Evolutionary conservation across 1,140 invertebrate species (phyloP), one percentile per base, ranked within the genome.

Genomic region (Mamestra configurata): DNA sequence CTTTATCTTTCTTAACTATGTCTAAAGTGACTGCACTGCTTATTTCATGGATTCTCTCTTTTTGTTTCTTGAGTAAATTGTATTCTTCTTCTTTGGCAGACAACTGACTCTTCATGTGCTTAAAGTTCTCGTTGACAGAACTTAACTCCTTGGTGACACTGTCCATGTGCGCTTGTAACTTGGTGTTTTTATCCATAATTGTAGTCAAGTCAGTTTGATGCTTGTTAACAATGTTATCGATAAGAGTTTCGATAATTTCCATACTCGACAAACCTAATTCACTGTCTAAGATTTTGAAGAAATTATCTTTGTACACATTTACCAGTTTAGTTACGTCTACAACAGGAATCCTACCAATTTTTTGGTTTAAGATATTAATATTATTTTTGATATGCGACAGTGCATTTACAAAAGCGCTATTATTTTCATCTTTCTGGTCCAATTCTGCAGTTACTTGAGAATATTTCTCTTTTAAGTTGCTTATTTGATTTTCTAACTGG

Each of bases 1-100:
- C 84, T 68, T 89, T 31, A 66, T 94, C 93, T 76, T 81, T 92
- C 73, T 85, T 82, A 6, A 92, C 70, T 27, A 94, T 88, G 77
- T 93, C 88, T 31, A 90, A 55, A 22, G 89, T 94, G 1, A 93
- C 91, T 75, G 89, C 89, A 71, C 88, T 89, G 79, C 79, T 91
- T 53, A 94, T 90, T 81, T 93, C 90, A 59, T 90, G 83, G 18
- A 93, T 84, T 81, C 81, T 92, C 57, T 93, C 88, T 73, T 92
- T 93, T 82, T 93, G 87, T 53, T 72, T 82, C 82, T 86, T 84
- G 2, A 94, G 79, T 43, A 91, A 80, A 73, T 87, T 85, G 22
- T 81, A 90, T 79, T 91, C 86, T 31, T 86, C 88, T 86, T 93
- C 88, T 82, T 90, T 92, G 20, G 87, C 84, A 73, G 71, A 77